Conservation (phyloP, 1,140 invertebrate species). For the Sycobia sp. region DNA sequence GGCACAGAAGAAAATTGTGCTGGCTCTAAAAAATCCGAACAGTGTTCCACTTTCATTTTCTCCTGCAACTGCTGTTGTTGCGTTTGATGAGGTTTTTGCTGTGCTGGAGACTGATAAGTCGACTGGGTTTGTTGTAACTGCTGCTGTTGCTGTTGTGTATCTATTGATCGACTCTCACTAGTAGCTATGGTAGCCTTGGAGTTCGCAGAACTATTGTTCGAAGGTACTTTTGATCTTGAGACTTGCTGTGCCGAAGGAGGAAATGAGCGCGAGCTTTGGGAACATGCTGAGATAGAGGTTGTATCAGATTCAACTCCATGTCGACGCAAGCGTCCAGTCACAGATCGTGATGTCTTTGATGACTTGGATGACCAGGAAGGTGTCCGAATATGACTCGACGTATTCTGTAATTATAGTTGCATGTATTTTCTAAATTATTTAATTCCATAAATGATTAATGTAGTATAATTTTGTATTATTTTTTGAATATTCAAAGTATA, state of each 20-base stretch:
- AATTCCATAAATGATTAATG: too few species aligned
- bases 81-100: slow-evolving; percentile 35
- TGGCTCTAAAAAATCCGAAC: slow-evolving; percentile 61
- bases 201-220: slow-evolving; percentile 33
- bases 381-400: slow-evolving; percentile 42
- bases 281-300: slow-evolving; percentile 72
- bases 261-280: slow-evolving; percentile 63
- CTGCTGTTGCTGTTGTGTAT: slow-evolving; percentile 33
- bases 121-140: slow-evolving; percentile 32
- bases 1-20: slow-evolving; percentile 69
- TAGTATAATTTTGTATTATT: too few species aligned
- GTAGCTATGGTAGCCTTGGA: slow-evolving; percentile 35
- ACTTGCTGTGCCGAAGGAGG: slow-evolving; percentile 3
- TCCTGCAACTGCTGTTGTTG: slow-evolving; percentile 38
- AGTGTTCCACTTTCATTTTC: slow-evolving; percentile 27
- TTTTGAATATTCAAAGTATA: too few species aligned
- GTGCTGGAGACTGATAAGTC: too few species aligned
- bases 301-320: slow-evolving; percentile 68
- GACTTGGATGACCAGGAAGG: slow-evolving; percentile 59
- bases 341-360: slow-evolving; percentile 46
- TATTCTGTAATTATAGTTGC: slow-evolving; percentile 25
- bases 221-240: slow-evolving; percentile 25
- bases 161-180: background rate
- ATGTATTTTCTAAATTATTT: too few species aligned
- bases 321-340: slow-evolving; percentile 48